Evolutionary conservation across 2,113 vertebrate genomes (phyloP), one percentile per base, ranked within the genome.

Genomic region (Phodopus roborovskii): DNA sequence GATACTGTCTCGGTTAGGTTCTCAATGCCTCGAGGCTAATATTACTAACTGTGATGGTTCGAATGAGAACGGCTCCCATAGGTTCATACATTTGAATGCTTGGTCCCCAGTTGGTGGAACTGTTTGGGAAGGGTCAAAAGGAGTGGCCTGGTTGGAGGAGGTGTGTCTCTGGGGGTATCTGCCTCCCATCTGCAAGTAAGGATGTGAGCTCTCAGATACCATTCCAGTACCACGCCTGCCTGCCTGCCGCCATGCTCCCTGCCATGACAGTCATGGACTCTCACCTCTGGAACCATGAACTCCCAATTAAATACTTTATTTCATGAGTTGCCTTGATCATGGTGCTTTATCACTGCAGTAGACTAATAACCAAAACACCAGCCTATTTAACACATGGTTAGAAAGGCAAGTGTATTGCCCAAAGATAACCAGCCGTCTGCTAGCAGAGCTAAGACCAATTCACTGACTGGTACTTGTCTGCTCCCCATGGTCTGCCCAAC

Each of bases 1-100:
- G 96, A 30, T 4, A 42, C 82, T 92, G 85, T 74, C 30, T 64
- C 28, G 70, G 75, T 58, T 92, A 79, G 75, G n/a, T 19, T 90
- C 75, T 42, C 56, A 53, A 3, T 3, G 45, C 56, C 26, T 73
- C 53, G 26, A 94, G 70, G 19, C 50, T 64, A 81, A 24, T 74
- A n/a, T 97, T 82, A 82, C 74, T 77, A 86, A 89, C 79, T 60
- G 36, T 16, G n/a, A 10, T 62, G n/a, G n/a, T 42, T 39, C 2
- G 22, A 28, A 17, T 62, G 81, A 62, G 56, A 62, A 83, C 4
- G 1, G 13, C 11, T n/a, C n/a, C 56, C 26, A 5, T 10, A 62
- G 81, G 81, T 24, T 62, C 56, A 62, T 28, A 30, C 42, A 83
- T 83, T 42, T 60, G n/a, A 83, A 83, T 42, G 39, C 7, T 62